Evolutionary conservation across 2,113 vertebrate species (phyloP), one percentile per base, ranked within the genome.

Genomic region (Eublepharis macularius): DNA sequence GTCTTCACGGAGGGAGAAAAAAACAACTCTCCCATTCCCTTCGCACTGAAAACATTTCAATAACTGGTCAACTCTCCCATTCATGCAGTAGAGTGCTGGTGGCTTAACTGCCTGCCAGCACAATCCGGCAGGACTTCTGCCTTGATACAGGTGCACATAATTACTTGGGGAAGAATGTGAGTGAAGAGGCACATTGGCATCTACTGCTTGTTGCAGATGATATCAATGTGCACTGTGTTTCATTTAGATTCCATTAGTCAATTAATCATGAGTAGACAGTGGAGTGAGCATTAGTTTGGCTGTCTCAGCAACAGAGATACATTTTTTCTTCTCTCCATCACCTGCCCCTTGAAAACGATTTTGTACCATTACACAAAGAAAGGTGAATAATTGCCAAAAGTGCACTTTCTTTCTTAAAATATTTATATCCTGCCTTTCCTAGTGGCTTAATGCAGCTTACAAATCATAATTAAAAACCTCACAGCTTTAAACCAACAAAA

Each of bases 331-430:
- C 29, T 41, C 26, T 45, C 17, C 51, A 11, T 36, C 36, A 12
- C 9, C 34, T 72, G 51, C 6, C 11, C 34, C 45, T 51, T 69
- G 60, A 81, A 51, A 81, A 26, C n/a, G 24, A 12, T 63, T 80
- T 29, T 39, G n/a, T 26, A 54, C 6, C 24, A 29, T 70, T 70
- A 41, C 70, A 7, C 84, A 92, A 91, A 65, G 82, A 60, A 60
- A 21, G 57, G 3, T 24, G 21, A 24, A 17, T 24, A 60, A 60
- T 60, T 24, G 57, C 57, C 57, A 4, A 24, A 6, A 60, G 57
- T 2, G 7, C 57, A 17, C 57, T 19, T 60, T 60, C 21, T 24
- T 60, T 19, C 21, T 60, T 60, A 17, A 54, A 54, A 54, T 54
- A 13, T 54, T 54, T 54, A 57, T 57, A 57, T 11, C 54, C 21